Percentiles rank a stretch among this genome's conserved stretches.
phyloP scores from a whole-genome alignment of 1,140 invertebrate species.

The Zaprionus ornatus region DNA sequence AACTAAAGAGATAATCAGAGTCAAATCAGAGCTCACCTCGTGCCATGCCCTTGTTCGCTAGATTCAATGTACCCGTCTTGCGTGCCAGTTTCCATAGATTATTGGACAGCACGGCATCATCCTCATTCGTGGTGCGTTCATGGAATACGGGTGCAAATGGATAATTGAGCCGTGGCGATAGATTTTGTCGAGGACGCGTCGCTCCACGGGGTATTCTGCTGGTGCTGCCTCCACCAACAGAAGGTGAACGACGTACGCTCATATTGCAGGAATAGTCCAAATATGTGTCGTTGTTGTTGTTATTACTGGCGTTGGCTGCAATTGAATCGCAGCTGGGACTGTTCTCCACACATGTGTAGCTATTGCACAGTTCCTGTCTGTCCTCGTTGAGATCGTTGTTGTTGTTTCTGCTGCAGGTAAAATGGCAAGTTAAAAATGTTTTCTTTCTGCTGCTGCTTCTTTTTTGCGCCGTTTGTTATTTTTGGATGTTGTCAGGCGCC shows the following conservation, averaged over 20 bases:
- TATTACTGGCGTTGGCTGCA: conserved; percentile 9
- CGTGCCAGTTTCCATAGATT: conserved; percentile 91
- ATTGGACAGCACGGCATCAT: conserved; percentile 87
- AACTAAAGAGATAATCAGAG: background rate
- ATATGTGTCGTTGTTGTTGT: conserved; percentile 12
- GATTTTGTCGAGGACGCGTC: conserved; percentile 21
- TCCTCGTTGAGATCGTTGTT: no score
- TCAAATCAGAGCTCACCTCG: conserved; percentile 86
- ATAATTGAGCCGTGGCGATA: conserved; percentile 26
- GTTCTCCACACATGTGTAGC: background rate
- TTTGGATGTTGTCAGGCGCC: background rate
- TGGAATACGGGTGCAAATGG: conserved; percentile 88
- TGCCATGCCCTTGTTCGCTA: conserved; percentile 89
- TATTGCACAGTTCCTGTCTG: background rate
- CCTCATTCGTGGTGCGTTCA: conserved; percentile 87
- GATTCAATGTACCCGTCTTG: conserved; percentile 90
- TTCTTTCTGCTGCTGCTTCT: background rate
- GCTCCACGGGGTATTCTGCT: conserved; percentile 57
- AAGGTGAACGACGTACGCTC: conserved; percentile 11
- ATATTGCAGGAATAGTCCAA: conserved; percentile 43
- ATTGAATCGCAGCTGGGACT: background rate
- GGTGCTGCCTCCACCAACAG: background rate
- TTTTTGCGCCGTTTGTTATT: conserved; percentile 36
- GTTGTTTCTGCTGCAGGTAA: background rate
- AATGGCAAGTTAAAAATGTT: background rate